These are phyloP conservation scores for Struthio camelus DNA, from an alignment of 2,113 vertebrate genomes.

Conservation along the genomic window DNA sequence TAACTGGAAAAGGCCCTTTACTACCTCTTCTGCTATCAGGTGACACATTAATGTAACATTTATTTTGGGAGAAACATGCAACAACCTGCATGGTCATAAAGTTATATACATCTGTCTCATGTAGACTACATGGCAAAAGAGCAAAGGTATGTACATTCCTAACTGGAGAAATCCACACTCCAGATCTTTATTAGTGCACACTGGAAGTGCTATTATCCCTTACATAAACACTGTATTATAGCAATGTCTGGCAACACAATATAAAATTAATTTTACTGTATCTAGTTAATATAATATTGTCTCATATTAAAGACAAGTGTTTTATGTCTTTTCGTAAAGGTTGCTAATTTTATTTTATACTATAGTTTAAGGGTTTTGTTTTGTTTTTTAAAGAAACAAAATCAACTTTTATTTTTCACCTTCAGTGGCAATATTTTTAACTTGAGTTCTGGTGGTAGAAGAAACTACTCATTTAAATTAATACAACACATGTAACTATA, in stretches of 20 bases:
- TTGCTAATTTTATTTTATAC: conserved; percentile 52
- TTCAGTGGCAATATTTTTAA: background rate
- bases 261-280: conserved; percentile 61
- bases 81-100: background rate
- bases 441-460: background rate
- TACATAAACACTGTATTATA: conserved; percentile 14
- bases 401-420: background rate
- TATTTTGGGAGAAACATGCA: background rate
- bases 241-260: background rate
- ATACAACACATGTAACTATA: background rate
- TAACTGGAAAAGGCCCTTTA: background rate
- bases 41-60: background rate
- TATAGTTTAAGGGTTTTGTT: background rate
- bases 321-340: conserved; percentile 34
- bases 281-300: background rate
- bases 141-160: background rate
- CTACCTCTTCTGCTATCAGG: background rate
- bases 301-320: background rate
- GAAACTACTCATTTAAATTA: background rate
- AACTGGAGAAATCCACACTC: background rate
- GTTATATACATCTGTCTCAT: background rate
- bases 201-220: background rate
- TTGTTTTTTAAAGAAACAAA: background rate
- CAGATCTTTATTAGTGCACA: background rate
- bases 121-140: background rate